Evolutionary conservation across 2,113 vertebrate species (phyloP), one percentile per base, ranked within the genome.

Genomic region (Sinocyclocheilus maitianheensis): DNA sequence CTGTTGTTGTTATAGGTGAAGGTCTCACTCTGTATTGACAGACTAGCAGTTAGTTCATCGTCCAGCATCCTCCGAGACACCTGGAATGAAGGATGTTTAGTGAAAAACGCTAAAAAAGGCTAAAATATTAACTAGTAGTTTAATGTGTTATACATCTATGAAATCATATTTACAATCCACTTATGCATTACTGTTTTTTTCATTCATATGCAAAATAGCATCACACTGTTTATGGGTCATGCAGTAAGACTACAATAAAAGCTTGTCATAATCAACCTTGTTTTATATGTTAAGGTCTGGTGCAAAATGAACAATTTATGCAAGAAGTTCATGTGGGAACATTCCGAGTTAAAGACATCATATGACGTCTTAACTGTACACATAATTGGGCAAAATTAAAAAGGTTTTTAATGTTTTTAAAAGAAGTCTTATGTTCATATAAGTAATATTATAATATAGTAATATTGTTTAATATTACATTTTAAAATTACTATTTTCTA

Each of bases 11-110:
- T 97, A 94, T 96, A 97, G 94, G 96, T 96, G 89, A 97, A 97
- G 85, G 96, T 96, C 91, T 99, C 97, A 0, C 97, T 99, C 92
- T 98, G 97, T 94, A 97, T 93, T 86, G 97, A 98, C 89, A 99
- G 96, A 94, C 96, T 98, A 89, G 97, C 96, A 0, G 97, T 99
- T 95, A 98, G 96, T 92, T 98, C 97, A 14, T 98, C 97, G 69
- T 98, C 97, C 92, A 99, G 94, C 96, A 98, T 98, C 93, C 97
- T 94, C 75, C 97, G 94, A 3, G 97, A 98, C 5, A 97, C 97
- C 97, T 98, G 92, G 2, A 92, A 91, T 90, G 62, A 93, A 91
- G 90, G 83, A 94, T 7, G 81, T 34, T 84, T 80, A 83, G 89
- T 92, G 62, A 93, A 88, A 89, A 84, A 24, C 85, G 65, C 91